These are phyloP conservation scores for Drosophila kikkawai DNA, from an alignment of 1,140 invertebrate genomes.

Conservation along the genomic window DNA sequence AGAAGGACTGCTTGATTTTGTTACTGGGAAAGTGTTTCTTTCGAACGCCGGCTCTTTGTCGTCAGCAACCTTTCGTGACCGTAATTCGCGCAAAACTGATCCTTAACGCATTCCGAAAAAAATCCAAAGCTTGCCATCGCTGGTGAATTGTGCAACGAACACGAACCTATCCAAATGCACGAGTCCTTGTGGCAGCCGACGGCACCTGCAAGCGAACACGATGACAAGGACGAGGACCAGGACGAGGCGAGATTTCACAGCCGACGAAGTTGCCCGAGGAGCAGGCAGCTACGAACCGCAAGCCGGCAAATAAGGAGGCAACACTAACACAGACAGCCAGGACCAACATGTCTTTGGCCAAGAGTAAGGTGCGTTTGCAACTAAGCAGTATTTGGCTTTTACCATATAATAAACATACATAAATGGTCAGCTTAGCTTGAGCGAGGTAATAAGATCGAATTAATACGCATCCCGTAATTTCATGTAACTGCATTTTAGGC, in stretches of 20 bases:
- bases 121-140: slow-evolving; percentile 60
- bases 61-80: slow-evolving; percentile 83
- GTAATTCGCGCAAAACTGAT: slow-evolving; percentile 85
- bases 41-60: slow-evolving; percentile 68
- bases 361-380: slow-evolving; percentile 60
- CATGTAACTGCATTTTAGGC: slow-evolving; percentile 12
- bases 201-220: slow-evolving; percentile 24
- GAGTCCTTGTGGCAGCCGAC: slow-evolving; percentile 54
- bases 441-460: not conserved
- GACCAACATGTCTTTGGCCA: slow-evolving; percentile 7
- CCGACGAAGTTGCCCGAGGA: slow-evolving; percentile 50
- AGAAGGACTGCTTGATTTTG: slow-evolving; percentile 28
- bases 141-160: slow-evolving; percentile 76
- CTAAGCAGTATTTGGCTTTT: slow-evolving; percentile 25
- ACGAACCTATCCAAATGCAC: slow-evolving; percentile 76
- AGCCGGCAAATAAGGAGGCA: slow-evolving; percentile 54
- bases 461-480: not conserved
- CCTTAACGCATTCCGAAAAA: slow-evolving; percentile 84
- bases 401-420: not conserved
- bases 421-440: not conserved
- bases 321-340: slow-evolving; percentile 35
- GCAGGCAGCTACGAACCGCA: slow-evolving; percentile 27
- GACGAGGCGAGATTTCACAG: slow-evolving; percentile 44
- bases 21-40: slow-evolving; percentile 56
- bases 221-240: slow-evolving; percentile 36